These are phyloP conservation scores for Lepeophtheirus nordmannii DNA, from an alignment of 2,888 invertebrate species.

Conservation along the genomic window DNA sequence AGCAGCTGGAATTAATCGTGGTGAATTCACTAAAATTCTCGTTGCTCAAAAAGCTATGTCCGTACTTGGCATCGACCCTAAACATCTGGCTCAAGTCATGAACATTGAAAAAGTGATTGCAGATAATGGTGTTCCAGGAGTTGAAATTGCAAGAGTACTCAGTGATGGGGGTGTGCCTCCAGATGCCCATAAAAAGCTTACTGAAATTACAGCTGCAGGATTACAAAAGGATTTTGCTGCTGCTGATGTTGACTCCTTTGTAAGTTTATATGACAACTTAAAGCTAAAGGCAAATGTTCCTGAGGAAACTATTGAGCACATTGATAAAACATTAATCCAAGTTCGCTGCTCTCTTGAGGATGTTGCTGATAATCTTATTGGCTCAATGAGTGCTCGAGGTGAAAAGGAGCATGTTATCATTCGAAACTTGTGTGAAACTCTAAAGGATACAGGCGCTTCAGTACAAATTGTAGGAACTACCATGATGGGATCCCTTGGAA, in stretches of 20 bases:
- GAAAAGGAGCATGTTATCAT: constrained; percentile 13
- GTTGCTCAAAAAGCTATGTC: constrained; percentile 15
- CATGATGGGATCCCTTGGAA: constrained; percentile 15
- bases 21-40: neutral
- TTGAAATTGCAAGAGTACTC: constrained; percentile 23
- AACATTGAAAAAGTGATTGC: constrained; percentile 15
- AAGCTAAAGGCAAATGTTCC: constrained; percentile 21
- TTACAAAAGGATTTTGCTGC: constrained; percentile 4
- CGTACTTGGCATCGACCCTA: constrained; percentile 10
- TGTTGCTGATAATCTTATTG: constrained; percentile 21
- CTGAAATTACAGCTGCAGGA: neutral
- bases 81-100: constrained; percentile 12
- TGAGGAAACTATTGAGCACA: constrained; percentile 20
- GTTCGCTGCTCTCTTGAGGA: constrained; percentile 24
- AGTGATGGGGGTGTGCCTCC: constrained; percentile 12
- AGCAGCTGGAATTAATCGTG: constrained; percentile 2
- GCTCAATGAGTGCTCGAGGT: constrained; percentile 17
- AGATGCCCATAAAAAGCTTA: constrained; percentile 7
- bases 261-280: constrained; percentile 19
- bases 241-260: constrained; percentile 17
- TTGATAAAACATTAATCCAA: constrained; percentile 23
- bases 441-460: constrained; percentile 21
- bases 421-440: constrained; percentile 9
- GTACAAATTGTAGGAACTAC: constrained; percentile 17
- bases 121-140: constrained; percentile 24